Base-by-base conservation (phyloP, 2,113 vertebrate genomes). In the Ceyx melanurus region DNA sequence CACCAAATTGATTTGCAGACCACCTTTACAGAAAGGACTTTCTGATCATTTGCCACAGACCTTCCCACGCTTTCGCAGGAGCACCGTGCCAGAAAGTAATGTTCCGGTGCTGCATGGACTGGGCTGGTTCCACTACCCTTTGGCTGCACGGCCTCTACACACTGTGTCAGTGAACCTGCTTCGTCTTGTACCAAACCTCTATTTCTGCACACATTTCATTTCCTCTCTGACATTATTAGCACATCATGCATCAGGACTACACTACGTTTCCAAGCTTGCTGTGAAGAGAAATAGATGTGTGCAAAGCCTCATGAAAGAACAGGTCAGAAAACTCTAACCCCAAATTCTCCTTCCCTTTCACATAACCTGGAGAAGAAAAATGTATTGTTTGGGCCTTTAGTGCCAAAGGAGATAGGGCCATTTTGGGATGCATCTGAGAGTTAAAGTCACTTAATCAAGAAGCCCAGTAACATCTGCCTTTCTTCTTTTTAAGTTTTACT, bases 1-100 rank as follows among this genome's bases (percentile, higher is more conserved):
- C 23, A 16, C 23, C 93, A 95, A 89, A 96, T 84, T 96, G 96
- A 96, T 97, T 97, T 97, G 96, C 96, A 97, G 96, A 97, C 95
- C 95, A 97, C 94, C 96, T 97, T 97, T 94, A 92, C 3, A 1
- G 3, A 46, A 87, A 54, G 42, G 56, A 90, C 40, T 60, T 43
- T 33, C 48, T 53, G 40, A 79, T 22, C 58, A 66, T 50, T 15
- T 89, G 85, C 75, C 95, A 91, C 64, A 76, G 58, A 68, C 11
- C 48, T 88, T 46, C 74, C 60, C 92, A 76, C 33, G 18, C 74
- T 81, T 82, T 82, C 84, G 51, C 35, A 66, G 42, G 33, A 82
- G 65, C 64, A 90, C 79, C 68, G 57, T 33, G 62, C 50, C 60
- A 5, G 2, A 57, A 33, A 76, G 37, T 37, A 37, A 37, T 11